Base-by-base conservation (phyloP, 1,140 invertebrate species). In the Listronotus oregonensis region DNA sequence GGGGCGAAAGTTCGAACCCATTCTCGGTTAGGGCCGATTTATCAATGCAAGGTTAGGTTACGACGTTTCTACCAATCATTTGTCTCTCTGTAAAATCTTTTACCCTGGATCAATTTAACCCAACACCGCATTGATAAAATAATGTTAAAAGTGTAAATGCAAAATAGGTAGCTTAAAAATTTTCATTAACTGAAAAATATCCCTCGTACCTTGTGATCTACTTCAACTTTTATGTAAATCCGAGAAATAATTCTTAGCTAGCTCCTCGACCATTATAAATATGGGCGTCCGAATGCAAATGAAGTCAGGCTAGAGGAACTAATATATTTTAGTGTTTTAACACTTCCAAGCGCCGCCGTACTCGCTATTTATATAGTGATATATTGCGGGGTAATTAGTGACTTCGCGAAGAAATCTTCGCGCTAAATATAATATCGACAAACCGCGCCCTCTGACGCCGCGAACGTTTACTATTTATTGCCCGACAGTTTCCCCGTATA, bases 321-420 rank as follows among this genome's bases (percentile, higher is more conserved):
- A 75, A 77, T 77, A 77, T 77, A 77, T 77, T 75, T 75, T 70
- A 75, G 70, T 76, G 71, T 72, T 75, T 73, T 75, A 76, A 77
- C 75, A 75, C 73, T 74, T 73, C 57, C 44, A 58, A 71, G 73
- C 72, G 70, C 69, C 72, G 70, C 69, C 64, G 71, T 69, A 75
- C 67, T 66, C 72, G 69, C 72, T 74, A 72, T 76, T 76, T 77
- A 75, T 74, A 71, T 73, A 70, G 73, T 75, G 75, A 77, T 77
- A 77, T 77, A 77, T 77, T 69, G 72, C 70, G 64, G 71, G 47
- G 73, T 77, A 77, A 77, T 77, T 77, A 77, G 75, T 70, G 75
- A 75, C 66, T 77, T 71, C 63, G 54, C n/a, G 58, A 66, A 70
- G 72, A 69, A 73, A 72, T n/a, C n/a, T 27, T 5, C 21, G 21